Evolutionary conservation across 2,888 invertebrate genomes (phyloP).

Genomic region (Fragum fragum): DNA sequence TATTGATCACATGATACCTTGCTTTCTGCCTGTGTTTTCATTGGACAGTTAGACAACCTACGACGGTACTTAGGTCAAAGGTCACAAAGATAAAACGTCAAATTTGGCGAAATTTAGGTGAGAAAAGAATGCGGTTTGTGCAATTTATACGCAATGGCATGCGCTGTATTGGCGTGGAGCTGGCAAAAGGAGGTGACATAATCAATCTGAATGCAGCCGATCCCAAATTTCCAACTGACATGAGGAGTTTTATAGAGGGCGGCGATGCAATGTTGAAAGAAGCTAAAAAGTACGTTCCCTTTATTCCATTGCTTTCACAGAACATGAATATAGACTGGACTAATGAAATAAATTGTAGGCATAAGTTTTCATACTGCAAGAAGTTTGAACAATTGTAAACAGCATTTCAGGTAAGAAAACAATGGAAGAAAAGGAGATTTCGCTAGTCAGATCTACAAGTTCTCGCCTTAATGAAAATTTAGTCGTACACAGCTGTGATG

Average conservation of each 20-base stretch:
- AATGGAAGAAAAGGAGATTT: no score
- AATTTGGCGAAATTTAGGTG: not conserved
- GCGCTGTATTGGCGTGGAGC: constrained; percentile 76
- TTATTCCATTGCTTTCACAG: no score
- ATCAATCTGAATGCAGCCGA: constrained; percentile 76
- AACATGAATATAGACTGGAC: no score
- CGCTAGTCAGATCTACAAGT: no score
- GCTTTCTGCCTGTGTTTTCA: not conserved
- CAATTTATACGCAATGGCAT: constrained; percentile 74
- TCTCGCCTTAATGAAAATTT: no score
- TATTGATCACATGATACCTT: constrained; percentile 10
- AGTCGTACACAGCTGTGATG: no score
- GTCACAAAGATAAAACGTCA: constrained; percentile 22
- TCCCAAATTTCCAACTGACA: constrained; percentile 71
- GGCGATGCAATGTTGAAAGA: constrained; percentile 68
- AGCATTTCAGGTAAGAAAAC: no score
- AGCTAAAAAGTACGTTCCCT: constrained; percentile 70
- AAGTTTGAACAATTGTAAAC: no score
- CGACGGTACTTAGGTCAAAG: constrained; percentile 17
- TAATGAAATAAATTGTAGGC: no score
- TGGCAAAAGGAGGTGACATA: constrained; percentile 74
- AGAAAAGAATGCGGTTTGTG: constrained; percentile 76
- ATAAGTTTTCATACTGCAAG: no score
- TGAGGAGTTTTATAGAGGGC: constrained; percentile 77
- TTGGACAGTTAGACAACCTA: not conserved